Conservation (phyloP, 1,140 invertebrate species). For the Thaumatotibia leucotreta region DNA sequence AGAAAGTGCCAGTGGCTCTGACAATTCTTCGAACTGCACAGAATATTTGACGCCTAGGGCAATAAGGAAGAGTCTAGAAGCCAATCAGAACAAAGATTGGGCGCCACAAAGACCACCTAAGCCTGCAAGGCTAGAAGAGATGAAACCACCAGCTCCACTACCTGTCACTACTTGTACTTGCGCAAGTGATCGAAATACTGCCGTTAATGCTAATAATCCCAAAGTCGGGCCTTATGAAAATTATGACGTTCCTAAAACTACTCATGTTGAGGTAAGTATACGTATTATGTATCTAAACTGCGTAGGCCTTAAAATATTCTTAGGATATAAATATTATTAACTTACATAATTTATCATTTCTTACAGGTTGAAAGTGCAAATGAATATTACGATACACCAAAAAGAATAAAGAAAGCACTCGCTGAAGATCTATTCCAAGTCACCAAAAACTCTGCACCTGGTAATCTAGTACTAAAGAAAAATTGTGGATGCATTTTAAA, state of each 20-base stretch:
- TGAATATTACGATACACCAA: conserved; percentile 86
- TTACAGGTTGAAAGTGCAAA: conserved; percentile 50
- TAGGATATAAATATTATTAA: conserved; percentile 9
- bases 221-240: conserved; percentile 83
- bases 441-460: conserved; percentile 78
- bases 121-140: conserved; percentile 72
- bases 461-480: conserved; percentile 77
- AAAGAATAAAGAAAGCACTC: conserved; percentile 84
- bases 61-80: conserved; percentile 44
- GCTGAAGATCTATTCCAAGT: conserved; percentile 79
- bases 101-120: conserved; percentile 79
- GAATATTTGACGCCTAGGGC: conserved; percentile 75
- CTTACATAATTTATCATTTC: conserved; percentile 12
- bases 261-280: conserved; percentile 76
- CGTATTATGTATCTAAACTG: conserved; percentile 13
- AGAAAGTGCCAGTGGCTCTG: conserved; percentile 56
- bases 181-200: conserved; percentile 37
- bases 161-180: conserved; percentile 55
- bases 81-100: conserved; percentile 62
- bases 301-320: too few relatives aligned
- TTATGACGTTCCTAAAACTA: conserved; percentile 84
- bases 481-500: conserved; percentile 79
- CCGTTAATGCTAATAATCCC: conserved; percentile 39
- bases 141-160: conserved; percentile 80
- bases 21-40: conserved; percentile 69